phyloP scores from a whole-genome alignment of 2,113 vertebrate species.

The Nettapus auritus region DNA sequence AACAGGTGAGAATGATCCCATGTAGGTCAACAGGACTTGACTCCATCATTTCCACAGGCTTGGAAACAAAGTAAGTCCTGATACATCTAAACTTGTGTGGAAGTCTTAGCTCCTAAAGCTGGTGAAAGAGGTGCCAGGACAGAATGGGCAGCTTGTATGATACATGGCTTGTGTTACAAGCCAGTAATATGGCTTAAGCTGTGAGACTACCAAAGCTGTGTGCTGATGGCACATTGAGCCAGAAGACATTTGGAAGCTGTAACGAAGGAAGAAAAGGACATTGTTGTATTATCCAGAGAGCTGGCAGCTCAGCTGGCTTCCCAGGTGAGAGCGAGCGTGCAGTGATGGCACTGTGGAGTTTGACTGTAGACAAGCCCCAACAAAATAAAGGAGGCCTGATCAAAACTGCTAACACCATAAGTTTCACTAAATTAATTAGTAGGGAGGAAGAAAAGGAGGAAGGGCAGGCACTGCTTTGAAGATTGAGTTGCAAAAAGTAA shows the following conservation, averaged over 20 bases:
- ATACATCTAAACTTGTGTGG: neutral
- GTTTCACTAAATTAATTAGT: conserved; percentile 2
- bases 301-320: neutral
- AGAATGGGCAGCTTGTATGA: neutral
- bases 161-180: rapidly evolving
- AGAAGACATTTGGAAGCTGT: neutral
- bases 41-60: neutral
- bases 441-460: neutral
- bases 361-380: neutral
- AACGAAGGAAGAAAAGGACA: neutral
- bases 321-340: rapidly evolving
- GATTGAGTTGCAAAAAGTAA: neutral
- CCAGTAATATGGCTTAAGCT: neutral
- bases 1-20: neutral
- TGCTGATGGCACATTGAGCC: neutral
- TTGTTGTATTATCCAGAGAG: rapidly evolving
- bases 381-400: neutral
- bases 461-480: neutral
- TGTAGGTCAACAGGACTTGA: neutral
- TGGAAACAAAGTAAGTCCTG: neutral
- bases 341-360: neutral
- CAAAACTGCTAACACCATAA: neutral
- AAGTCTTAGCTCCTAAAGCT: neutral
- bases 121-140: neutral
- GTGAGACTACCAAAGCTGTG: neutral